Percentiles rank a stretch among this genome's conserved stretches.
phyloP scores from a whole-genome alignment of 2,113 vertebrate species.

The Brienomyrus brachyistius region DNA sequence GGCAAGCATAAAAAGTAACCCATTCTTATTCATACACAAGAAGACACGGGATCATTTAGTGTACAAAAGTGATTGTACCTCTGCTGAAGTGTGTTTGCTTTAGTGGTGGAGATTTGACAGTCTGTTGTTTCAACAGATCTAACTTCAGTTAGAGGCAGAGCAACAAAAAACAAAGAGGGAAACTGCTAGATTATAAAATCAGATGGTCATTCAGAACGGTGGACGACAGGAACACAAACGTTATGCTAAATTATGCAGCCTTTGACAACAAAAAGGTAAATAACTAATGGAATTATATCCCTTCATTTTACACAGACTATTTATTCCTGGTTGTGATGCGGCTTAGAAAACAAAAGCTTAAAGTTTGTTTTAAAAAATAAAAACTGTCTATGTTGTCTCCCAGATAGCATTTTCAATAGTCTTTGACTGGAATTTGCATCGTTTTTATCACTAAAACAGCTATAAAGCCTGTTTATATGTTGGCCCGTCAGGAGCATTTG shows the following conservation, averaged over 20 bases:
- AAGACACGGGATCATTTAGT: background rate
- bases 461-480: background rate
- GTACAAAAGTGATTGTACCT: background rate
- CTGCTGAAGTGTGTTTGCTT: background rate
- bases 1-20: background rate
- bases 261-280: background rate
- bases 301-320: background rate
- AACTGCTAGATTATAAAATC: background rate
- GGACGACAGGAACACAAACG: background rate
- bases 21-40: background rate
- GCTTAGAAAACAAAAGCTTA: background rate
- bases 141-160: background rate
- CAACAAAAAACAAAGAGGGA: background rate
- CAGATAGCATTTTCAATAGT: background rate
- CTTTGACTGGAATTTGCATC: background rate
- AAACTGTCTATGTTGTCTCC: background rate
- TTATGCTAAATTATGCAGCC: background rate
- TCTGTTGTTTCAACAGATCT: background rate
- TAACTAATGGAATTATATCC: background rate
- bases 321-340: background rate
- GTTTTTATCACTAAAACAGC: background rate
- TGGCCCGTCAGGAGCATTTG: background rate
- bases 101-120: background rate
- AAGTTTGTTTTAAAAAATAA: background rate
- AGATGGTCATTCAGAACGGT: background rate